Evolutionary conservation across 2,113 vertebrate genomes (phyloP).

Genomic region (Corythoichthys haematopterus): DNA sequence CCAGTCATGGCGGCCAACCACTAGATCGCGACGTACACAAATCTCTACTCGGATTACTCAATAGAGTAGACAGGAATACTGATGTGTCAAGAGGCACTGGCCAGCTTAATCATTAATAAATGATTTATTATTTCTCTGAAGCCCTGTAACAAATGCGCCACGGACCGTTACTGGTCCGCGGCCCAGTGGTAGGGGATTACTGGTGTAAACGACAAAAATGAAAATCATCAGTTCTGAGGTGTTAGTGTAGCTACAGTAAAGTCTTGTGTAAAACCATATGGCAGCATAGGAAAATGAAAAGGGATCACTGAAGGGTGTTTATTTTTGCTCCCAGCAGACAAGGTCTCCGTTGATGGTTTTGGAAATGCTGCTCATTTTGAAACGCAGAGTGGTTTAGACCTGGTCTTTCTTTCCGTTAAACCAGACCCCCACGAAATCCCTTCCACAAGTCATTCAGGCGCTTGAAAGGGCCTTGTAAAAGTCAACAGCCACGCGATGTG

Average conservation of each 20-base stretch:
- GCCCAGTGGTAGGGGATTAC: no score
- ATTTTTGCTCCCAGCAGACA: conserved; percentile 65
- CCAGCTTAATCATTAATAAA: no score
- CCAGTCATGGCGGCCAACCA: no score
- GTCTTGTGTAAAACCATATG: conserved; percentile 29
- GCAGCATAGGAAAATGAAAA: conserved; percentile 40
- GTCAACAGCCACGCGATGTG: conserved; percentile 59
- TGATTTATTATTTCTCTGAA: no score
- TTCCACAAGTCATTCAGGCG: conserved; percentile 21
- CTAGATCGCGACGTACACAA: no score
- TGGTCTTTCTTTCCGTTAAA: conserved; percentile 33
- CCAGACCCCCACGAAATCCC: neutral
- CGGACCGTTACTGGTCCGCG: no score
- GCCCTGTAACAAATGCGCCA: no score
- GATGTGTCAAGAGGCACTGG: neutral
- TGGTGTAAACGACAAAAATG: neutral
- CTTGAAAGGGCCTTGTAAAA: conserved; percentile 59
- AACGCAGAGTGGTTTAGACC: conserved; percentile 42
- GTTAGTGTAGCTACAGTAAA: conserved; percentile 20
- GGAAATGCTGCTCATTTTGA: conserved; percentile 58
- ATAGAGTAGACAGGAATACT: no score
- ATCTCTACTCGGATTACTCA: no score
- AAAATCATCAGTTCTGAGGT: conserved; percentile 14
- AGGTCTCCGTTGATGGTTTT: conserved; percentile 65
- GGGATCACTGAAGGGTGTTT: conserved; percentile 49